Conservation (phyloP, 2,797 vertebrate species). For the Myotis pilosus region DNA sequence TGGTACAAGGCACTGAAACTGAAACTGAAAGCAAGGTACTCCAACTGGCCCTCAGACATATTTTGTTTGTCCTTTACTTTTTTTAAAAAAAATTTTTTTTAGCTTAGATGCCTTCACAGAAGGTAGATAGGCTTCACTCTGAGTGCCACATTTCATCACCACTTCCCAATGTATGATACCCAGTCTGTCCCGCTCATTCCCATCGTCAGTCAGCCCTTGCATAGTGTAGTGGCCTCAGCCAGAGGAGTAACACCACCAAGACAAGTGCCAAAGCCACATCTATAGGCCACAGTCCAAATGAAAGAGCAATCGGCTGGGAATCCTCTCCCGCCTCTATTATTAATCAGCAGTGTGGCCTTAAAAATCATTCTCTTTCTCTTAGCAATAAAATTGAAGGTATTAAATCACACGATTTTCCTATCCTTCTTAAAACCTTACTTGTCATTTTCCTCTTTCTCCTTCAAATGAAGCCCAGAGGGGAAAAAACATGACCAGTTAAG, state of each 20-base stretch:
- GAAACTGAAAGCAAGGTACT: background rate
- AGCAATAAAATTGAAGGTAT: background rate
- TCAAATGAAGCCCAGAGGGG: slow-evolving; percentile 10
- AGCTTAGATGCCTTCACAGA: background rate
- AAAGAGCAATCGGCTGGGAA: background rate
- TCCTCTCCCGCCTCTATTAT: background rate
- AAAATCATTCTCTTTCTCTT: background rate
- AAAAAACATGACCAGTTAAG: background rate
- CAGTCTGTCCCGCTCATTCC: background rate
- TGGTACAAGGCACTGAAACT: background rate
- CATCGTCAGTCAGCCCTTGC: background rate
- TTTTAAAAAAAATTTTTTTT: background rate
- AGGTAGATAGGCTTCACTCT: background rate
- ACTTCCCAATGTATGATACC: background rate
- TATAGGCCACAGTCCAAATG: background rate
- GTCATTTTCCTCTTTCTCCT: background rate
- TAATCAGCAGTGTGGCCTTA: background rate
- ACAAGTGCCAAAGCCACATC: background rate
- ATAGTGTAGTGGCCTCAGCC: background rate
- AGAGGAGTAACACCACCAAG: background rate
- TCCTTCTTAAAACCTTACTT: slow-evolving; percentile 35
- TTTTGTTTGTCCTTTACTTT: background rate
- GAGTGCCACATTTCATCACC: background rate
- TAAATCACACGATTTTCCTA: background rate
- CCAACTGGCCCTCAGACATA: background rate